phyloP scores from a whole-genome alignment of 2,797 vertebrate genomes.

The Sciurus vulgaris region DNA sequence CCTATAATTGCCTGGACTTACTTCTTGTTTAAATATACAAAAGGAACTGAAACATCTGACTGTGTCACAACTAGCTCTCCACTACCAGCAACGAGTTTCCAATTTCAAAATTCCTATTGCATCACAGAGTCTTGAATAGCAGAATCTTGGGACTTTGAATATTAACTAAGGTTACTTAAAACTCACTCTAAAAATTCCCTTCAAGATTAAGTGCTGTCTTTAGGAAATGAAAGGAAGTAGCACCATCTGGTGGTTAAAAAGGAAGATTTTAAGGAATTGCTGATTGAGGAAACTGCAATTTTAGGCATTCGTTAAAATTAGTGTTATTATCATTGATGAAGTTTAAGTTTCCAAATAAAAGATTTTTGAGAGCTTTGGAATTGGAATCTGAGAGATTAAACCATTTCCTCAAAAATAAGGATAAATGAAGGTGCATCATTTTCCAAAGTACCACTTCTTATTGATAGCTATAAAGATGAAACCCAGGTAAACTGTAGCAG shows the following conservation, averaged over 20 bases:
- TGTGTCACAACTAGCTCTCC: background rate
- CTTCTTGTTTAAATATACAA: background rate
- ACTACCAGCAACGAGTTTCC: background rate
- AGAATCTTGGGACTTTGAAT: constrained; percentile 4
- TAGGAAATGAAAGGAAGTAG: constrained; percentile 29
- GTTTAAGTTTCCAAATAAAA: constrained; percentile 45
- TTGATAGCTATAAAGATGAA: background rate
- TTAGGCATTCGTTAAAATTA: background rate
- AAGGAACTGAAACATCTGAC: background rate
- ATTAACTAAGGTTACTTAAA: background rate
- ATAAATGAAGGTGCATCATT: background rate
- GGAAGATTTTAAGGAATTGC: background rate
- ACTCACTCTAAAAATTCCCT: background rate
- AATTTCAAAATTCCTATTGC: constrained; percentile 42
- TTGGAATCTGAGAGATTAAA: background rate
- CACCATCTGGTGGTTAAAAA: constrained; percentile 75
- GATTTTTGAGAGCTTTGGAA: background rate
- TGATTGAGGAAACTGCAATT: background rate
- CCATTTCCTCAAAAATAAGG: constrained; percentile 1
- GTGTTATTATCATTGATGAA: background rate
- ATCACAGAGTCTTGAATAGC: background rate
- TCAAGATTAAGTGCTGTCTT: background rate
- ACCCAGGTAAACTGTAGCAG: background rate
- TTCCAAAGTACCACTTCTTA: background rate
- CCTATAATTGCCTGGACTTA: background rate